Evolutionary conservation across 2,113 vertebrate genomes (phyloP).

Genomic region (Acinonyx jubatus): DNA sequence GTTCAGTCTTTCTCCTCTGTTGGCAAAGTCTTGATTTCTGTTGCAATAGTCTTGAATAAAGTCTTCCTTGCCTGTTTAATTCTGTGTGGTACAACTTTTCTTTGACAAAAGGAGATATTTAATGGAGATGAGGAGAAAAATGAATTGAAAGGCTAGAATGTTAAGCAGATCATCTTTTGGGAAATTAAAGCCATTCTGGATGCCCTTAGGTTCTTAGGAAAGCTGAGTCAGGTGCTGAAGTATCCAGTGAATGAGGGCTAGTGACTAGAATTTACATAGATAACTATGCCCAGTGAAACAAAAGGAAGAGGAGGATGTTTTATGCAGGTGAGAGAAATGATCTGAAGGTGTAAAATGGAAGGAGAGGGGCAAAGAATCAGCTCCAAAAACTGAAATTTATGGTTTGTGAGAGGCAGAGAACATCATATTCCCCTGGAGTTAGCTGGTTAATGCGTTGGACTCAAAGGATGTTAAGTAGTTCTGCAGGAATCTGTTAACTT

Average conservation of each 20-base stretch:
- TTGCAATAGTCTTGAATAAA: not conserved
- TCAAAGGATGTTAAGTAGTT: not conserved
- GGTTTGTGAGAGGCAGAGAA: not conserved
- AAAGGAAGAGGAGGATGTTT: not conserved
- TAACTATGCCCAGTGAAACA: not conserved
- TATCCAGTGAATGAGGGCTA: not conserved
- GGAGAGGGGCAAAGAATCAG: not conserved
- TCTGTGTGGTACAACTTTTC: not conserved
- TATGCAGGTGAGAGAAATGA: not conserved
- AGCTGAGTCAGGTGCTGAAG: not conserved
- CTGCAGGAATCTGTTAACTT: not conserved
- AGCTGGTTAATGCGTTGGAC: not conserved
- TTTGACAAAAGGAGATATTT: not conserved
- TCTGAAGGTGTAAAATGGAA: not conserved
- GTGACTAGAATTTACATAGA: not conserved
- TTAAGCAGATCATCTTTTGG: not conserved
- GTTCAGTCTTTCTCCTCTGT: not conserved
- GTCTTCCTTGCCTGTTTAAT: not conserved
- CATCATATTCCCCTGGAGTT: accelerated
- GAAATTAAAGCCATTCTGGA: not conserved
- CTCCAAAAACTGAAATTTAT: not conserved
- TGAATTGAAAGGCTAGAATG: not conserved
- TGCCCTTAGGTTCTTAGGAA: not conserved
- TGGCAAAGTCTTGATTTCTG: not conserved
- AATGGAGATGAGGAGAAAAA: not conserved